Evolutionary conservation across 1,140 invertebrate species (phyloP).

Genomic region (Wiebesia pumilae): DNA sequence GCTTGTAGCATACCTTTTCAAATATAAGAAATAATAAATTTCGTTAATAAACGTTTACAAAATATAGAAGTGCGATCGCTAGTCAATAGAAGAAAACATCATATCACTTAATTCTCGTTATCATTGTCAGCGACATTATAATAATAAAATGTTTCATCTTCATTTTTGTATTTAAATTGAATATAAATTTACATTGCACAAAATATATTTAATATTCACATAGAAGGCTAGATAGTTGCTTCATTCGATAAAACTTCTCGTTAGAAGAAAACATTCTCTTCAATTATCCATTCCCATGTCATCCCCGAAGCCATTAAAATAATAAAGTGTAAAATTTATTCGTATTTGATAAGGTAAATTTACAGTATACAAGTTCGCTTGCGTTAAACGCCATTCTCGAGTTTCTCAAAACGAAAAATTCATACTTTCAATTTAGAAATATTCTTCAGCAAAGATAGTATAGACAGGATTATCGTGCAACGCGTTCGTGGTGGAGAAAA

Average conservation of each 20-base stretch:
- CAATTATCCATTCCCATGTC: slow-evolving; percentile 32
- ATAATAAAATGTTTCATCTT: background rate
- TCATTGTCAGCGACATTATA: slow-evolving; percentile 13
- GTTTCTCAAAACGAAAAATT: slow-evolving; percentile 25
- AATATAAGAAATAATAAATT: too few relatives aligned
- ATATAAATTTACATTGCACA: background rate
- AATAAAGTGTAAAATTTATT: slow-evolving; percentile 50
- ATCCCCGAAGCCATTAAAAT: background rate
- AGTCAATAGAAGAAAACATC: background rate
- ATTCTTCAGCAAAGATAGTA: background rate
- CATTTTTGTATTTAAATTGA: slow-evolving; percentile 17
- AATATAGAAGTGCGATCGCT: background rate
- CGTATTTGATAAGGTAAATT: slow-evolving; percentile 47
- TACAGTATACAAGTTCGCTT: background rate
- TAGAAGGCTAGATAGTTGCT: background rate
- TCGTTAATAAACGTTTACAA: too few relatives aligned
- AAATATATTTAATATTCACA: background rate
- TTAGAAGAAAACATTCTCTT: slow-evolving; percentile 41
- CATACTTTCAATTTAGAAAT: slow-evolving; percentile 41
- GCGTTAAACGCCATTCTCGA: slow-evolving; percentile 13
- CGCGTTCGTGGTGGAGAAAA: background rate
- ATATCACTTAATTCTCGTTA: background rate
- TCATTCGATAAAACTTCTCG: slow-evolving; percentile 29
- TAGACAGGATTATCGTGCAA: slow-evolving; percentile 3
- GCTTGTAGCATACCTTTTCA: too few relatives aligned